Evolutionary conservation across 2,888 invertebrate species (phyloP).

Genomic region (Tenthredo distinguenda): DNA sequence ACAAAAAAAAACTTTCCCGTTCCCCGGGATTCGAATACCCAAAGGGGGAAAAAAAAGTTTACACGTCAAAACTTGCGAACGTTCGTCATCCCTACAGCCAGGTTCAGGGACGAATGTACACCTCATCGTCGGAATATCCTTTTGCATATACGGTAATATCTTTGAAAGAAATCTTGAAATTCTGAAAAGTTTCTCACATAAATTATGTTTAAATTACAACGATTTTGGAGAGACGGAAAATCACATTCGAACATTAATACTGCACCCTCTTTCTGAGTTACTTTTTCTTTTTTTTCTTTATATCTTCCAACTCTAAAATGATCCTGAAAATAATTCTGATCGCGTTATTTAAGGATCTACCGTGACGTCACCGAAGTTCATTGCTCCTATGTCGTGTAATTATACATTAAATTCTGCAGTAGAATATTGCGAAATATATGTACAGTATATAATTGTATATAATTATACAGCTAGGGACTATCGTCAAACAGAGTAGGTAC

Average conservation of each 20-base stretch:
- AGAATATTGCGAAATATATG: background rate
- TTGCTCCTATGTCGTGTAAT: background rate
- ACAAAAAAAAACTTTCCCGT: conserved; percentile 51
- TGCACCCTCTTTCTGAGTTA: background rate
- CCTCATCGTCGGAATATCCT: background rate
- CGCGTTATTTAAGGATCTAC: background rate
- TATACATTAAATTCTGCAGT: background rate
- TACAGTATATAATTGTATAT: background rate
- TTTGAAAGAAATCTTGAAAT: background rate
- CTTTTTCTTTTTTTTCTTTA: background rate
- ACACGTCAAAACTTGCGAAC: background rate
- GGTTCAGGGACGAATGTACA: background rate
- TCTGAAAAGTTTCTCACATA: background rate
- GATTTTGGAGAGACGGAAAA: background rate
- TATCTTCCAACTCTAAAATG: background rate
- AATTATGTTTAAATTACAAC: background rate
- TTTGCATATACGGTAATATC: background rate
- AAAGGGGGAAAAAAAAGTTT: background rate
- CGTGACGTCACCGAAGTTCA: background rate
- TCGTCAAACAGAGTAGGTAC: background rate
- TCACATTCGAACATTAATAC: background rate
- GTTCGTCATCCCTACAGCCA: background rate
- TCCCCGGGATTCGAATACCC: background rate
- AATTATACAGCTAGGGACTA: background rate
- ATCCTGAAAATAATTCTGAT: background rate